Evolutionary conservation across 2,888 invertebrate genomes (phyloP), one percentile per base, ranked within the genome.

Genomic region (Melipona bicolor): DNA sequence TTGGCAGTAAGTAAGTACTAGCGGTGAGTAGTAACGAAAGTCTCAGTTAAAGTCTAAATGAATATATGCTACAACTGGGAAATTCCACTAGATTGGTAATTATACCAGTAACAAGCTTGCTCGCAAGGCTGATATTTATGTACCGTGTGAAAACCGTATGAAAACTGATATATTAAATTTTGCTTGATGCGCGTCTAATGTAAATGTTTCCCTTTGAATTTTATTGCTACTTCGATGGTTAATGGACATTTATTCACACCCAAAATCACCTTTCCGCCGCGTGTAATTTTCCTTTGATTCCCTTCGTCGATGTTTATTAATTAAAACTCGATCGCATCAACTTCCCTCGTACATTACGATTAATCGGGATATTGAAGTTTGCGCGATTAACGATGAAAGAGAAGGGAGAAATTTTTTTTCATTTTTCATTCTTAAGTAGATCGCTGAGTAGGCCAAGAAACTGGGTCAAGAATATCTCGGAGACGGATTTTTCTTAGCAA

Each of bases 401-500:
- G 43, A 43, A 43, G 9, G 43, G 9, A 43, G 43, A 9, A 9
- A 43, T 43, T 43, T 43, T 43, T 43, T 9, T 43, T 43, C 43
- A 43, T 43, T 43, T 43, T 43, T 59, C n/a, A n/a, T 2, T n/a
- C 15, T 59, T n/a, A 24, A 59, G 5, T n/a, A n/a, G 24, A n/a
- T n/a, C 15, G 15, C n/a, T 15, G 56, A 5, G 43, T 43, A 43
- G 43, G 43, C 43, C 43, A n/a, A 59, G 15, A 59, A 59, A n/a
- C n/a, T 59, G 5, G 43, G 11, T 36, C 17, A 62, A 54, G 69
- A 24, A 68, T 64, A 62, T 43, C 64, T 50, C 24, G 65, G 43
- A 73, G 84, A 85, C 69, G 56, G 54, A 81, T 78, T 69, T 59
- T 65, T 64, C 75, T 17, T 24, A 64, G n/a, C 61, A 36, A 36